Percentiles rank a stretch among this genome's conserved stretches.
Conservation (phyloP, 2,888 invertebrate species). For the Cecidostiba fungosa region DNA sequence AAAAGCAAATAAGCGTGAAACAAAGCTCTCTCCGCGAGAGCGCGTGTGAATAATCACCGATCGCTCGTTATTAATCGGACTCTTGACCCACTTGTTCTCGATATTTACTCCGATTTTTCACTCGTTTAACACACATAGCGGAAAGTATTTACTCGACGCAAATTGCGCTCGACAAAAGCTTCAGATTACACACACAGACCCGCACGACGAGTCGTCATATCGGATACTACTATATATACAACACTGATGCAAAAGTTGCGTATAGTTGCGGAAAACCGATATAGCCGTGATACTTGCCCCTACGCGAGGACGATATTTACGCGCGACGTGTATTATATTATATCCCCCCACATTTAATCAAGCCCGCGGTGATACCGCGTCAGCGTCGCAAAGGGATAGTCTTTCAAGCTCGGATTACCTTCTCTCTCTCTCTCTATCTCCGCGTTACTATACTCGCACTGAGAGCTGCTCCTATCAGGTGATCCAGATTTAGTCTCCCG, state of each 20-base stretch:
- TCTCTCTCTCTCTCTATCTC: too few species aligned
- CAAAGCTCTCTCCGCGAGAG: too few species aligned
- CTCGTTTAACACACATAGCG: background rate
- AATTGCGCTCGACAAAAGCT: too few species aligned
- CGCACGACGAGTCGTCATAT: too few species aligned
- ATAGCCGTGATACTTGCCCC: background rate
- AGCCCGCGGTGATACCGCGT: background rate
- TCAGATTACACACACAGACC: too few species aligned
- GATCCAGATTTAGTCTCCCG: too few species aligned
- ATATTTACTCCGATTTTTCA: background rate
- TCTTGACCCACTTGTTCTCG: background rate
- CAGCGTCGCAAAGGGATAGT: background rate
- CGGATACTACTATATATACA: too few species aligned
- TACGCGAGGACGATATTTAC: background rate
- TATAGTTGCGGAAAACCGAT: background rate
- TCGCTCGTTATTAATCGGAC: background rate
- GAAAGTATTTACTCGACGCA: too few species aligned
- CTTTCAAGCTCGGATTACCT: slow-evolving; percentile 37
- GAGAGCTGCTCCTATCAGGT: too few species aligned
- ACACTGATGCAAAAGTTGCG: background rate
- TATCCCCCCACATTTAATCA: slow-evolving; percentile 37
- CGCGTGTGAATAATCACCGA: background rate
- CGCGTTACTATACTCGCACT: too few species aligned
- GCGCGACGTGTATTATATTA: slow-evolving; percentile 18
- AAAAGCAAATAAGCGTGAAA: background rate